Conservation (phyloP, 2,888 invertebrate genomes). For the Thecocarcelia acutangulata region DNA sequence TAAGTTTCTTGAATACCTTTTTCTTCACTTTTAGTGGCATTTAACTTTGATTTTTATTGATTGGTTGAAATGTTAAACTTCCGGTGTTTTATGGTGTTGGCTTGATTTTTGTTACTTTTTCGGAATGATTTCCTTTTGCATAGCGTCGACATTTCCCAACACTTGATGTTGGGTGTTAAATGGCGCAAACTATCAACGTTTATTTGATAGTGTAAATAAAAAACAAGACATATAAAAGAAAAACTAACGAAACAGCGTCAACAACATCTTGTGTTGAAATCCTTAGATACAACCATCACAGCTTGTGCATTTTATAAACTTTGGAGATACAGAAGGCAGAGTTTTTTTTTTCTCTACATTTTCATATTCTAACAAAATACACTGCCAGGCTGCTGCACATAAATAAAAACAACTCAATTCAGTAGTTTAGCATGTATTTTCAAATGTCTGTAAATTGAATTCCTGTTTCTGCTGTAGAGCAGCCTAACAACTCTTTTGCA, state of each 20-base stretch:
- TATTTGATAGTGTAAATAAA: not conserved
- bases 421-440: conserved; percentile 18
- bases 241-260: conserved; percentile 11
- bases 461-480: conserved; percentile 12
- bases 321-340: conserved; percentile 24
- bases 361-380: not conserved
- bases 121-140: conserved; percentile 16
- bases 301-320: conserved; percentile 50
- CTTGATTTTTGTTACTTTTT: conserved; percentile 25
- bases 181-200: conserved; percentile 22
- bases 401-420: conserved; percentile 21
- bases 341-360: not conserved
- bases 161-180: not conserved
- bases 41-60: conserved; percentile 66
- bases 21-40: conserved; percentile 48
- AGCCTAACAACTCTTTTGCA: conserved; percentile 5
- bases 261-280: conserved; percentile 58
- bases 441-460: conserved; percentile 40
- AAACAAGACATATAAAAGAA: conserved; percentile 1
- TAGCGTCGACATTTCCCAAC: conserved; percentile 10
- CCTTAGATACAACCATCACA: conserved; percentile 33
- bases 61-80: conserved; percentile 63
- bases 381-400: conserved; percentile 6
- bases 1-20: not conserved
- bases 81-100: conserved; percentile 48